phyloP scores from a whole-genome alignment of 2,888 invertebrate species.

The Nomada fabriciana region DNA sequence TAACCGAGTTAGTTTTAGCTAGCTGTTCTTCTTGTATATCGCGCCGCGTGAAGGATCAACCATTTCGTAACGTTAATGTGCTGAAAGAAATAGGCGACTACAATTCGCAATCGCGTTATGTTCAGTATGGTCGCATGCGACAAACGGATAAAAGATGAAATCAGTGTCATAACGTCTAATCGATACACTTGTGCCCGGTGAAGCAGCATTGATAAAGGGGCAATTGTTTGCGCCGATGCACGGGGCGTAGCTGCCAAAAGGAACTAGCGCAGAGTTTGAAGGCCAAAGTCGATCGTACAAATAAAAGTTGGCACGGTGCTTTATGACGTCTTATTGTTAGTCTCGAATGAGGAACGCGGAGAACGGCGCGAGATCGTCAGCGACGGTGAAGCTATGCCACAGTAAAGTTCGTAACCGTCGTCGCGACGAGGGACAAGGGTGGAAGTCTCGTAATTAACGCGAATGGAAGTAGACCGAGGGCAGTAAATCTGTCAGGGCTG shows the following conservation, averaged over 20 bases:
- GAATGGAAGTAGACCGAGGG: slow-evolving; percentile 55
- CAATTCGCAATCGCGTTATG: too few species aligned
- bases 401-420: slow-evolving; percentile 32
- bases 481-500: slow-evolving; percentile 61
- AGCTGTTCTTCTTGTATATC: too few species aligned
- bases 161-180: neutral
- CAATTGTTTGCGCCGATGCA: slow-evolving; percentile 10
- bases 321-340: slow-evolving; percentile 16
- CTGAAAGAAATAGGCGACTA: too few species aligned
- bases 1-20: too few species aligned
- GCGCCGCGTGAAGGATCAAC: neutral
- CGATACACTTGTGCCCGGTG: neutral
- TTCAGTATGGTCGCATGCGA: neutral
- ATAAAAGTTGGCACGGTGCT: slow-evolving; percentile 41
- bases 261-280: slow-evolving; percentile 8
- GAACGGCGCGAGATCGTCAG: slow-evolving; percentile 42
- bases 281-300: slow-evolving; percentile 8
- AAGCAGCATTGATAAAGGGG: neutral
- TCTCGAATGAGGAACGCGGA: neutral
- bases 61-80: too few species aligned
- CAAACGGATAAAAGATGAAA: neutral
- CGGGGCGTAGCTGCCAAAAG: neutral
- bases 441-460: slow-evolving; percentile 64
- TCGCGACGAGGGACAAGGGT: slow-evolving; percentile 17
- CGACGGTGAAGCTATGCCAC: slow-evolving; percentile 38